Evolutionary conservation across 2,797 vertebrate species (phyloP), one percentile per base, ranked within the genome.

Genomic region (Artibeus lituratus): DNA sequence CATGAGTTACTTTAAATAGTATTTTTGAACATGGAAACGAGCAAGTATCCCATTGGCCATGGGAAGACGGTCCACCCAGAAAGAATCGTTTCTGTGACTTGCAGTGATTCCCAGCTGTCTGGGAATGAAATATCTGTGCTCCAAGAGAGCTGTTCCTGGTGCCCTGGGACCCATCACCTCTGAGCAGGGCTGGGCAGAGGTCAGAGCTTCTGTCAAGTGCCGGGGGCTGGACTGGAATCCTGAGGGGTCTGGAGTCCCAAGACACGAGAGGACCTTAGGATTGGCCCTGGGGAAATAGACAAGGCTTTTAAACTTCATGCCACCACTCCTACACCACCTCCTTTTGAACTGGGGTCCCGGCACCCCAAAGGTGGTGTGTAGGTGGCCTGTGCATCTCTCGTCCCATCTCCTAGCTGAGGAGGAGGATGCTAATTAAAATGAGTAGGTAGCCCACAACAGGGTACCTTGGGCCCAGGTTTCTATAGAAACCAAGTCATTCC

Each of bases 401-500:
- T 85, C 47, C 39, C 62, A 62, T 53, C 42, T 90, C 51, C 44
- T 18, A n/a, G 85, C 81, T 32, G 70, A 78, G 59, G 69, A 70
- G 74, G 78, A 65, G 51, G 90, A 73, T 57, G 89, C 94, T 94
- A 87, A 93, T 77, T 83, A 76, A 89, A 89, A 86, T 8, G 10
- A 74, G 44, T n/a, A 6, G 55, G 51, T 5, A 32, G 69, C 86
- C 82, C 78, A 35, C 3, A 2, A 22, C 39, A 53, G 90, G 90
- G 55, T 72, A 92, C 51, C 78, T 83, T 39, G 82, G 70, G 59
- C 51, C 57, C 91, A 15, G 37, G 96, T 97, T 96, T 95, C 97
- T 82, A 95, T 91, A 76, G 97, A 97, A 97, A 97, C 95, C 15
- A 42, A 42, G 24, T 51, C 80, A 59, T 86, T 70, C 85, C 47